Evolutionary conservation across 1,140 invertebrate genomes (phyloP), one percentile per base, ranked within the genome.

Genomic region (Nasonia vitripennis): DNA sequence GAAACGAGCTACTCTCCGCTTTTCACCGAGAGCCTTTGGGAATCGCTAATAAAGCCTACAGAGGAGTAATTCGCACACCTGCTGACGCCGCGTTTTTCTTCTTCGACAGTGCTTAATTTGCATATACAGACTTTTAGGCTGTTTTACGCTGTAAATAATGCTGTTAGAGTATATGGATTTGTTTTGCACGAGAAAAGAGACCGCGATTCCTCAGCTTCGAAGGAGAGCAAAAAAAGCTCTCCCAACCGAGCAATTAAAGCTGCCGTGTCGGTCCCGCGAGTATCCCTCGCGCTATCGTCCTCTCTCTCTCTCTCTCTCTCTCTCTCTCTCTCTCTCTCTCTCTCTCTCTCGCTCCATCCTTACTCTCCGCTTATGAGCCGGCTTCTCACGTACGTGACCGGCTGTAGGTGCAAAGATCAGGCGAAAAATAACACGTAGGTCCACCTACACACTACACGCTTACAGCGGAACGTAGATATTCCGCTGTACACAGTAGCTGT

Each of bases 301-400:
- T 74, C 78, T 87, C 78, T 89, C 88, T 89, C 84, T 87, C 55
- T n/a, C 86, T 89, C 88, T 89, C 84, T 87, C 27, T 27, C 27
- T 27, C 27, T 27, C 27, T 27, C 27, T 27, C 27, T 27, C 55
- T n/a, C 86, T 89, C 88, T 89, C 84, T 87, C 27, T 27, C 27
- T 27, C 27, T 27, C 27, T 27, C 27, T 27, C 27, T 27, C n/a
- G n/a, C n/a, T 89, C 89, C 91, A 62, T 62, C 88, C 71, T 91
- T 90, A 91, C 91, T 91, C 91, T 89, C 89, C 89, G 91, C 90
- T 92, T 91, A 91, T 87, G 87, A 88, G 85, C 77, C 88, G 81
- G n/a, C 20, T 91, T 91, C 89, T 91, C 90, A 90, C 90, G 90
- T 91, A 91, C 90, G 89, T 90, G 90, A 91, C 89, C 78, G 87